These are phyloP conservation scores for Formica exsecta DNA, from an alignment of 1,140 invertebrate genomes.

Conservation along the genomic window DNA sequence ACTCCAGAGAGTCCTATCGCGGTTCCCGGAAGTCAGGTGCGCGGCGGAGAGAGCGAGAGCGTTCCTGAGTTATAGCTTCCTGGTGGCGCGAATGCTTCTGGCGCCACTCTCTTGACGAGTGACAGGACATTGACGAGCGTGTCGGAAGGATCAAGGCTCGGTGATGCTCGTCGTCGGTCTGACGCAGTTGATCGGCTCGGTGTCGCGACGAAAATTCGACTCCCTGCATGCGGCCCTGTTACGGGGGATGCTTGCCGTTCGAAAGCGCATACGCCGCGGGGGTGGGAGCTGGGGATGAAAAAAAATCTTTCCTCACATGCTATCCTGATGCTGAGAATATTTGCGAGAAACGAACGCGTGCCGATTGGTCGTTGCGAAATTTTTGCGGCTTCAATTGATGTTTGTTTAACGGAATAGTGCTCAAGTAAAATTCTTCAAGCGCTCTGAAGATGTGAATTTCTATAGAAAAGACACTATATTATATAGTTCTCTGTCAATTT, in stretches of 20 bases:
- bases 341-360: constrained; percentile 68
- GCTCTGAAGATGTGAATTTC: background rate
- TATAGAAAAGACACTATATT: background rate
- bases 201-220: background rate
- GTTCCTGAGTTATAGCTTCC: constrained; percentile 77
- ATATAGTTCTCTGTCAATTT: background rate
- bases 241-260: constrained; percentile 73
- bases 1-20: constrained; percentile 5
- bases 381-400: background rate
- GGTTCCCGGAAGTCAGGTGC: background rate
- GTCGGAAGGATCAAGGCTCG: constrained; percentile 18
- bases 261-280: constrained; percentile 56
- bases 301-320: constrained; percentile 66
- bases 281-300: constrained; percentile 32
- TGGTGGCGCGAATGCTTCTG: constrained; percentile 83
- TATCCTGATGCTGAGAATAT: constrained; percentile 76
- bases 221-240: constrained; percentile 75
- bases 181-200: background rate
- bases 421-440: background rate
- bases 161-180: background rate
- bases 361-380: background rate
- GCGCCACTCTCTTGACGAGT: constrained; percentile 81
- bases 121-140: constrained; percentile 80
- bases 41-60: background rate
- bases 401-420: background rate